Conservation (phyloP, 1,140 invertebrate species). For the Solen grandis region DNA sequence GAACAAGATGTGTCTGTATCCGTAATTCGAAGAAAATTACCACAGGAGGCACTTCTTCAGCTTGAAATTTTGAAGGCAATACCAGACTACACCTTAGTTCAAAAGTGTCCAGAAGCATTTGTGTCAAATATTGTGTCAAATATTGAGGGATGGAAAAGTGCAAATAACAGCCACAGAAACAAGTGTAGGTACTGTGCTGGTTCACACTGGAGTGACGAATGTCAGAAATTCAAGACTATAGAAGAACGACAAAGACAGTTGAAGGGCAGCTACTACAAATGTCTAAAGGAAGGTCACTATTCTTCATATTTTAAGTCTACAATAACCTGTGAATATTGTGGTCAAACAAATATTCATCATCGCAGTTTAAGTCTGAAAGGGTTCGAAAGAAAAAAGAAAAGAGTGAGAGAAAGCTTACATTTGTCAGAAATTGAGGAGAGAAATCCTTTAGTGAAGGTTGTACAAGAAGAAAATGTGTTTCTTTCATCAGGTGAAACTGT, state of each 20-base stretch:
- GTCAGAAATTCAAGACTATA: background rate
- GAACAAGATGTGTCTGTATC: too few species aligned
- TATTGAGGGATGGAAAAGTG: too few species aligned
- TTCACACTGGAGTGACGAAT: conserved; percentile 16
- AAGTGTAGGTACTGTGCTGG: background rate
- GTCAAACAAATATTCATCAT: conserved; percentile 2
- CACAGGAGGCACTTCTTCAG: too few species aligned
- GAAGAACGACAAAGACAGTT: background rate
- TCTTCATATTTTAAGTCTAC: background rate
- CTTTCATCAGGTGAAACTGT: background rate
- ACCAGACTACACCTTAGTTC: too few species aligned
- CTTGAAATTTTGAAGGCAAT: too few species aligned
- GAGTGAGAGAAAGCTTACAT: too few species aligned
- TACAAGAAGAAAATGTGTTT: background rate
- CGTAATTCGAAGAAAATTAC: too few species aligned
- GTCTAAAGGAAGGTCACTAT: background rate
- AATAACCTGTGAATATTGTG: conserved; percentile 13
- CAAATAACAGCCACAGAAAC: too few species aligned
- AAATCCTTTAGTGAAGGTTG: background rate
- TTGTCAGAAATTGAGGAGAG: too few species aligned
- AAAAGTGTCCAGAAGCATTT: too few species aligned
- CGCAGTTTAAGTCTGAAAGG: background rate
- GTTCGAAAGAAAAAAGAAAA: background rate
- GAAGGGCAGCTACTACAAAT: background rate
- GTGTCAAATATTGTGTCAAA: too few species aligned